Evolutionary conservation across 1,140 invertebrate genomes (phyloP), one percentile per base, ranked within the genome.

Genomic region (Zophobas morio): DNA sequence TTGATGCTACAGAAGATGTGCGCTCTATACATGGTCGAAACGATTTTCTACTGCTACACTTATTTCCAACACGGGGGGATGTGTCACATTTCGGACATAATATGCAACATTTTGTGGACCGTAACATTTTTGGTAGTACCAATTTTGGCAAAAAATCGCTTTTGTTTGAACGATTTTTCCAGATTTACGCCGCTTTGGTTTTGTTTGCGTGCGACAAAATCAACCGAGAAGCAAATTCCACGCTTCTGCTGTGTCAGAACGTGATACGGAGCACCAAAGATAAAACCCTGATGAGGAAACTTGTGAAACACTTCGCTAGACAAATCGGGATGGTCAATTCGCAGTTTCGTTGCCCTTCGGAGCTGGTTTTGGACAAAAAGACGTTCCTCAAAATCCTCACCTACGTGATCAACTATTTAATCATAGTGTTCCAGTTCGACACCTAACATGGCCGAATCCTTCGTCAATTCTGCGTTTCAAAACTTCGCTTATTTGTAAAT

Each of bases 401-500:
- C 42, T 4, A 46, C 8, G 42, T 46, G 3, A 4, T 46, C 42
- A 46, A 46, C 42, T 46, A 3, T 46, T 46, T 46, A 8, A 46
- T 46, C 8, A 46, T 46, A 4, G 42, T 46, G 42, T 46, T 46
- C 8, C 42, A 46, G 42, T 46, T 46, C 3, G 42, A 46, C 42
- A 46, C 42, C 42, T 8, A 46, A 46, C 42, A 46, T 46, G 42
- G 3, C 3, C 42, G 42, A 46, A 46, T 20, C 20, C 20, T 20
- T 20, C 20, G 20, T 20, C 42, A 46, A 3, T 46, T 39, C 37
- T 60, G 37, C 6, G 33, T 35, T 37, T 36, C 37, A 36, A 36
- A 39, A 60, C 6, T 60, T n/a, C 20, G 20, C 20, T 20, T 60
- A 36, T 60, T 46, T 60, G 56, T 60, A 60, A 60, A 60, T 60